Percentiles rank a stretch among this genome's conserved stretches.
These are phyloP conservation scores for Sapayoa aenigma DNA, from an alignment of 2,113 vertebrate genomes.

Conservation along the genomic window DNA sequence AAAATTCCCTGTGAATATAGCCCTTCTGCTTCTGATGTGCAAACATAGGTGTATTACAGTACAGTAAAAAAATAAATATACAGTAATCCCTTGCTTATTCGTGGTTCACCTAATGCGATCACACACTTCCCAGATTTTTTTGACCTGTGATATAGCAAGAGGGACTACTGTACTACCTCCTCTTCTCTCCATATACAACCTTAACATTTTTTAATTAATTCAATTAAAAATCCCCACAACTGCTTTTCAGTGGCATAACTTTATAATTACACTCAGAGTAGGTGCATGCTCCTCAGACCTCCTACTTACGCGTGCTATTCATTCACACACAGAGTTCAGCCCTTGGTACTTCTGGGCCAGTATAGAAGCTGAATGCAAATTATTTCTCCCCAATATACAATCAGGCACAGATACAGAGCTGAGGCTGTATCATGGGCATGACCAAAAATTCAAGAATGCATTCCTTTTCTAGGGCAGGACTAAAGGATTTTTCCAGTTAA, in stretches of 20 bases:
- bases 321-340: not conserved
- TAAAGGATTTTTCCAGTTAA: not conserved
- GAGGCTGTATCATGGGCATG: not conserved
- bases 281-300: not conserved
- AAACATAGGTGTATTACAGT: not conserved
- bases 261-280: not conserved
- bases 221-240: not conserved
- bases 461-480: not conserved
- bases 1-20: conserved; percentile 16
- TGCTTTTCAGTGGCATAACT: conserved; percentile 1
- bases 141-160: too few species aligned
- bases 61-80: conserved; percentile 2
- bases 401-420: not conserved
- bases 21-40: not conserved
- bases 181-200: not conserved
- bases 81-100: too few species aligned
- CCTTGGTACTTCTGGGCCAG: not conserved
- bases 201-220: conserved; percentile 10
- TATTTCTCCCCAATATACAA: not conserved
- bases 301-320: not conserved
- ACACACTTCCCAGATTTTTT: too few species aligned
- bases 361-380: not conserved
- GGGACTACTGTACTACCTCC: too few species aligned
- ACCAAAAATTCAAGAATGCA: not conserved
- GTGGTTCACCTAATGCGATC: too few species aligned